Evolutionary conservation across 2,113 vertebrate species (phyloP).

Genomic region (Proterorhinus semilunaris): DNA sequence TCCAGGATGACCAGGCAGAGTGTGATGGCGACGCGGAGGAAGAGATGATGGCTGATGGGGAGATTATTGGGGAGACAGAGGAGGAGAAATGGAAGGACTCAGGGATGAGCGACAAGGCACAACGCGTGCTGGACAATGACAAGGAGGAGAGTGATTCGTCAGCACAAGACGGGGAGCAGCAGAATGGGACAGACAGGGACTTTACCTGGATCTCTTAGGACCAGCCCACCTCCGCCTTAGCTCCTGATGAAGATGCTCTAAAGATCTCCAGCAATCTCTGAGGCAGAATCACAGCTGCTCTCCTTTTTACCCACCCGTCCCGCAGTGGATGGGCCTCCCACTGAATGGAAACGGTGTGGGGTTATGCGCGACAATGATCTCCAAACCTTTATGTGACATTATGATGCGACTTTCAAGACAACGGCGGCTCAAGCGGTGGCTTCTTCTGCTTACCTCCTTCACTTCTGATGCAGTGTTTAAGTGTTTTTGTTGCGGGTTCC

Average conservation of each 20-base stretch:
- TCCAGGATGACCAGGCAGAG: conserved; percentile 82
- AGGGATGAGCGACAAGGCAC: conserved; percentile 82
- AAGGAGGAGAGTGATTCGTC: conserved; percentile 89
- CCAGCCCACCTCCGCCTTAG: conserved; percentile 17
- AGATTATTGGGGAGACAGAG: conserved; percentile 84
- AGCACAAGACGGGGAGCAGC: conserved; percentile 82
- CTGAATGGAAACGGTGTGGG: conserved; percentile 56
- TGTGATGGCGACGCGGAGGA: conserved; percentile 73
- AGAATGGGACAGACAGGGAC: conserved; percentile 87
- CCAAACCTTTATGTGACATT: conserved; percentile 27
- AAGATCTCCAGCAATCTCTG: conserved; percentile 57
- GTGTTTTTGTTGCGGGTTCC: conserved; percentile 58
- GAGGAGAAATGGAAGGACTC: conserved; percentile 86
- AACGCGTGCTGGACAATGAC: conserved; percentile 81
- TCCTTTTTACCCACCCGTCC: conserved; percentile 59
- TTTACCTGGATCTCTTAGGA: conserved; percentile 94
- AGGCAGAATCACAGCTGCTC: conserved; percentile 53
- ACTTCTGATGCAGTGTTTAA: conserved; percentile 70
- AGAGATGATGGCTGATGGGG: conserved; percentile 79
- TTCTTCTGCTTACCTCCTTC: conserved; percentile 72
- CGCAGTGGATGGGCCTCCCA: conserved; percentile 54
- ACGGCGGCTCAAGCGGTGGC: conserved; percentile 48
- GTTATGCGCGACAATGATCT: conserved; percentile 64
- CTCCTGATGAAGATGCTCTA: conserved; percentile 33
- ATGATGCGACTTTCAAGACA: conserved; percentile 46